Evolutionary conservation across 2,888 invertebrate genomes (phyloP).

Genomic region (Tetranychus truncatus): DNA sequence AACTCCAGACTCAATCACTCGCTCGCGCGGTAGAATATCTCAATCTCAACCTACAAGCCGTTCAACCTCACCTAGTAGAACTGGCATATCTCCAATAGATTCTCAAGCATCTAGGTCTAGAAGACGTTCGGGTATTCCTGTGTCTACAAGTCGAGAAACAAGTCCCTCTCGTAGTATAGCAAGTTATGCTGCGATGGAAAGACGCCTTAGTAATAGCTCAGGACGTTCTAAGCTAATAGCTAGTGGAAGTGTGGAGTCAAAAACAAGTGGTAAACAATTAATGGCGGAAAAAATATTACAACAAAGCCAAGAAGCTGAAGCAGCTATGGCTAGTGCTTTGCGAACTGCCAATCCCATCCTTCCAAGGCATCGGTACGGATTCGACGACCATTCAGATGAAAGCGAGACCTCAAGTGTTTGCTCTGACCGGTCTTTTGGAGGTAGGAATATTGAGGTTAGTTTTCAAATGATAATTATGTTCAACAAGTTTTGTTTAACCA

Average conservation of each 20-base stretch:
- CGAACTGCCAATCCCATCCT: constrained; percentile 32
- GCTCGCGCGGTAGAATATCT: constrained; percentile 52
- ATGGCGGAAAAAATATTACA: constrained; percentile 65
- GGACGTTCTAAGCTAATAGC: background rate
- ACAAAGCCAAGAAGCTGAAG: constrained; percentile 71
- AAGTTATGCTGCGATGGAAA: constrained; percentile 13
- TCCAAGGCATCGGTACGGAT: constrained; percentile 24
- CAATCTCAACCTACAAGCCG: constrained; percentile 86
- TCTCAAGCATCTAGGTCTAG: constrained; percentile 24
- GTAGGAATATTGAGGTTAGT: constrained; percentile 61
- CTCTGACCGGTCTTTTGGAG: constrained; percentile 59
- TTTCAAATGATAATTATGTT: background rate
- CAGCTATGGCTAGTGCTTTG: constrained; percentile 51
- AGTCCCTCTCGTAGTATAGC: constrained; percentile 31
- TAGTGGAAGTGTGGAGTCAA: background rate
- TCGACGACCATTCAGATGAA: constrained; percentile 51
- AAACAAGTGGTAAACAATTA: constrained; percentile 37
- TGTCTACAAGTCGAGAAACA: constrained; percentile 35
- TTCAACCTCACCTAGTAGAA: constrained; percentile 78
- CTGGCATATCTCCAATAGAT: constrained; percentile 39
- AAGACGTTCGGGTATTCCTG: constrained; percentile 31
- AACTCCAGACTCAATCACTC: constrained; percentile 37
- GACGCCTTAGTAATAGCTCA: constrained; percentile 14
- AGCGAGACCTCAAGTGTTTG: constrained; percentile 90
- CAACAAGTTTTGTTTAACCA: background rate